These are phyloP conservation scores for Julus scandinavius DNA, from an alignment of 2,888 invertebrate species.

Conservation along the genomic window DNA sequence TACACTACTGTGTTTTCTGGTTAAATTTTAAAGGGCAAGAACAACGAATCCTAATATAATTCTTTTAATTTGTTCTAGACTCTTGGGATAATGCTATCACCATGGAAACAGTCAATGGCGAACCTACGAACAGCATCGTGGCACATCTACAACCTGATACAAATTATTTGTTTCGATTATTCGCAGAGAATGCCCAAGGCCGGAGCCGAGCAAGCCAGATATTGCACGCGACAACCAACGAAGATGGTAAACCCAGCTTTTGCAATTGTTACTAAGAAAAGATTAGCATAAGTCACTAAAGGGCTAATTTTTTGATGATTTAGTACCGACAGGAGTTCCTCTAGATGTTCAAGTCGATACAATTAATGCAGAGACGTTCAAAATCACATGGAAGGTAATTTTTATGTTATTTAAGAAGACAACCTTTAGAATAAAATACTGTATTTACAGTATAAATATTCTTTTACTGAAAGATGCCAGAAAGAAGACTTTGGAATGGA, in stretches of 20 bases:
- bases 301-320: neutral
- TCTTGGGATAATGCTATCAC: constrained; percentile 52
- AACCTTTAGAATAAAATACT: neutral
- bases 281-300: neutral
- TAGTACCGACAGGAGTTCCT: constrained; percentile 51
- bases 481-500: constrained; percentile 53
- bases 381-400: constrained; percentile 53
- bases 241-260: constrained; percentile 45
- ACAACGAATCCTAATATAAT: neutral
- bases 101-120: constrained; percentile 55
- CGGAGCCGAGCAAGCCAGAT: constrained; percentile 52
- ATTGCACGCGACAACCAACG: constrained; percentile 37
- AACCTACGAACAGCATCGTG: constrained; percentile 52
- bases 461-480: constrained; percentile 63
- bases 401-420: constrained; percentile 31
- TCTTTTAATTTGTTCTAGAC: neutral
- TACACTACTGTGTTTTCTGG: neutral
- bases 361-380: constrained; percentile 52
- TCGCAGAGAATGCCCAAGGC: constrained; percentile 53
- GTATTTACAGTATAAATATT: constrained; percentile 61
- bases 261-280: neutral
- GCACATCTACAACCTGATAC: constrained; percentile 52
- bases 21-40: neutral
- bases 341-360: constrained; percentile 52
- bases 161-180: constrained; percentile 48